Base-by-base conservation (phyloP, 2,888 invertebrate species). In the Gryllus longicercus region DNA sequence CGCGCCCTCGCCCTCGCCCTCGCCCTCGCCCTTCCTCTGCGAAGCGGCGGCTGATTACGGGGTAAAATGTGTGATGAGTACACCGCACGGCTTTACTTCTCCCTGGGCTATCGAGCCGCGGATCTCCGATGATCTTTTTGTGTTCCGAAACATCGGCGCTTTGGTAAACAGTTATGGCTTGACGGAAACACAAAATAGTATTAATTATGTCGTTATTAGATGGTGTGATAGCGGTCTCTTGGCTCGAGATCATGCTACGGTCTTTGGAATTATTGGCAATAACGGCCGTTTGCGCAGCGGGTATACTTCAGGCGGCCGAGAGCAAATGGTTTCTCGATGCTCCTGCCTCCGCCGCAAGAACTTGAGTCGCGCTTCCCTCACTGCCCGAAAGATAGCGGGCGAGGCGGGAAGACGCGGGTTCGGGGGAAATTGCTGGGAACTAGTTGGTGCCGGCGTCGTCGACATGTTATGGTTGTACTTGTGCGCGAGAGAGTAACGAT, bases 141-240 rank as follows among this genome's bases (percentile, higher is more conserved):
- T 63, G n/a, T n/a, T n/a, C 63, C 63, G 63, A 63, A 63, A 63
- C 63, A 14, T 63, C 63, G 63, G n/a, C 14, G 63, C 63, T n/a
- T 63, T n/a, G 63, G 63, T 63, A 63, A 63, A 63, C 63, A 63
- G 63, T 63, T 63, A 63, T 63, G 63, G 63, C 63, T 63, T 63
- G 63, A 63, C 63, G 63, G 63, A n/a, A 63, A 63, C 63, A 63
- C 63, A 63, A 63, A 63, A 63, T 63, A n/a, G 63, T 63, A 63
- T 63, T 63, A 63, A 63, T 63, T 63, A 63, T 63, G 63, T 63
- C 63, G 63, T 63, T 63, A 63, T 63, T 63, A 63, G 63, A 63
- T 63, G n/a, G 16, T n/a, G 14, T 8, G 63, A 63, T 63, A 63
- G 63, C n/a, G 63, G 63, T 14, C 63, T 14, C 63, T 63, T 63